Percentiles rank a stretch among this genome's conserved stretches.
Evolutionary conservation across 2,797 vertebrate genomes (phyloP).

Genomic region (Benthosema pterotum): DNA sequence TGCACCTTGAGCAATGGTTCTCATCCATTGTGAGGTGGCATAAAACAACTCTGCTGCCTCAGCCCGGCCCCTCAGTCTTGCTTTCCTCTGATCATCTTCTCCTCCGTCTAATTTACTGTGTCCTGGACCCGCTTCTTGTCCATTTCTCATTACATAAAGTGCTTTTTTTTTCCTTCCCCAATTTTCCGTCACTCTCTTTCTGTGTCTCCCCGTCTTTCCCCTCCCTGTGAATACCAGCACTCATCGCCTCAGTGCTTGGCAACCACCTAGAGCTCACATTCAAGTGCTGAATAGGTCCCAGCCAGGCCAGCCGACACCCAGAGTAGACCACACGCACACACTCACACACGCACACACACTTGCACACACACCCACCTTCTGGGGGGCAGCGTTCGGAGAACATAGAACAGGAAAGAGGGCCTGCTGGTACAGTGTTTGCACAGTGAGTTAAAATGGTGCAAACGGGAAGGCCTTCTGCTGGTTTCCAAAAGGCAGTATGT

Average conservation of each 20-base stretch:
- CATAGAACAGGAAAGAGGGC: not conserved
- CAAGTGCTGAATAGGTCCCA: constrained; percentile 40
- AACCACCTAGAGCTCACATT: constrained; percentile 50
- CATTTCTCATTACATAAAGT: not conserved
- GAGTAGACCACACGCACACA: not conserved
- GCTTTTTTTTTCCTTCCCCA: not conserved
- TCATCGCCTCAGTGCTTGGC: constrained; percentile 36
- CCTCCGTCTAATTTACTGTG: not conserved
- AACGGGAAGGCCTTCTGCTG: not conserved
- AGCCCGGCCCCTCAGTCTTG: too few species aligned
- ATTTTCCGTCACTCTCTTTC: not conserved
- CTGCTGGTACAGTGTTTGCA: constrained; percentile 8
- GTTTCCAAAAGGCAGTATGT: not conserved
- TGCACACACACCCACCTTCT: not conserved
- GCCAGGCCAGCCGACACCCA: not conserved
- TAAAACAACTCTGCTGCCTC: too few species aligned
- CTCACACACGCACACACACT: not conserved
- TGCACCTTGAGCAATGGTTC: too few species aligned
- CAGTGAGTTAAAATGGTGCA: not conserved
- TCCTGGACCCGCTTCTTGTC: not conserved
- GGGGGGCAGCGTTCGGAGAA: too few species aligned
- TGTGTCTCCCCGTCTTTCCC: not conserved
- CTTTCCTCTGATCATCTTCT: not conserved
- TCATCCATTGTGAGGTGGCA: too few species aligned
- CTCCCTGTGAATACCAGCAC: constrained; percentile 38